Conservation (phyloP, 1,140 invertebrate genomes). For the Halictus rubicundus region DNA sequence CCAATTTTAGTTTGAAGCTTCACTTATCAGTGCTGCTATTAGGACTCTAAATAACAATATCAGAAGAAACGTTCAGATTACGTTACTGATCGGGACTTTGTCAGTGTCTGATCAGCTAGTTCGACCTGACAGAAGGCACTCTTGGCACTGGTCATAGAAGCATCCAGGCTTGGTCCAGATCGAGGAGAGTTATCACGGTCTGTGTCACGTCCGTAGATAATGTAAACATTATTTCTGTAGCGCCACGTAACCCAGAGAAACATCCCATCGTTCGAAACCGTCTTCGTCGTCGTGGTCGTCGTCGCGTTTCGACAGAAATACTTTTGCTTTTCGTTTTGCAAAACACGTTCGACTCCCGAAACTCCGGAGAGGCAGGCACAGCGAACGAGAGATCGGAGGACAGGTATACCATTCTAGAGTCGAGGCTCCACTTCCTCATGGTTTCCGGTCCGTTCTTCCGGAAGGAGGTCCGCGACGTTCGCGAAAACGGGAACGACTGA, state of each 20-base stretch:
- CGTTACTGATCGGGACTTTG: too few relatives aligned
- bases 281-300: not conserved
- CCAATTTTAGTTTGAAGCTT: too few relatives aligned
- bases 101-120: too few relatives aligned
- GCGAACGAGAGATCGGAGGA: too few relatives aligned
- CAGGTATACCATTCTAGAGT: constrained; percentile 66
- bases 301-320: not conserved
- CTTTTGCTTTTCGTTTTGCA: not conserved
- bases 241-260: constrained; percentile 1
- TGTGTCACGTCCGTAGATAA: constrained; percentile 22
- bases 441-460: constrained; percentile 30
- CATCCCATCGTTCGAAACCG: not conserved
- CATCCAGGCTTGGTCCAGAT: not conserved
- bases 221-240: constrained; percentile 37
- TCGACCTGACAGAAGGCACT: not conserved
- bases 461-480: not conserved
- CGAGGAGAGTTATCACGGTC: constrained; percentile 20
- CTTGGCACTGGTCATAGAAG: not conserved
- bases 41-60: too few relatives aligned
- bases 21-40: too few relatives aligned
- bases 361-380: too few relatives aligned
- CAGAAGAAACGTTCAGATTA: too few relatives aligned
- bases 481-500: constrained; percentile 44
- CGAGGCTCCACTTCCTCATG: constrained; percentile 68
- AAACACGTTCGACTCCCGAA: too few relatives aligned